A percentile compares a stretch with the other conserved stretches of the same genome.
Evolutionary conservation across 2,797 vertebrate species (phyloP).

Genomic region (Crypturellus tataupa): DNA sequence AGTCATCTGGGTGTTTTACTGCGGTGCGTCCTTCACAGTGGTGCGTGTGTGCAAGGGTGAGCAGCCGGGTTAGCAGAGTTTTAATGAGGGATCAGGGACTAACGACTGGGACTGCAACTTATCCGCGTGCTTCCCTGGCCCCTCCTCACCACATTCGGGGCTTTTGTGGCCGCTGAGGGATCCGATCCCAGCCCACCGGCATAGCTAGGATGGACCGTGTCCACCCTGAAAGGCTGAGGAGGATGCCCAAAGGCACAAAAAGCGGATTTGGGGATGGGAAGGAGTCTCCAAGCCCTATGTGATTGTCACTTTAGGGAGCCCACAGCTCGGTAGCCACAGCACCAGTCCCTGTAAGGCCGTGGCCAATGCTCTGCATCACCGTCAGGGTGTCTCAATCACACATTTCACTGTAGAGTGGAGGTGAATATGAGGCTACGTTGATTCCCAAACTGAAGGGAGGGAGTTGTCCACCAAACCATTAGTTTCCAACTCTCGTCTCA

Average conservation of each 20-base stretch:
- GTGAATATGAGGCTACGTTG: fast-evolving
- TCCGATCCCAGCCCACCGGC: fast-evolving
- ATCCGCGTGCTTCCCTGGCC: neutral
- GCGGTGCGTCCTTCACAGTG: neutral
- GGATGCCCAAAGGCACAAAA: fast-evolving
- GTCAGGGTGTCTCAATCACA: fast-evolving
- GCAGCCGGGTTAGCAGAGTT: neutral
- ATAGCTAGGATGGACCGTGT: fast-evolving
- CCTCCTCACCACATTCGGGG: fast-evolving
- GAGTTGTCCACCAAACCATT: neutral
- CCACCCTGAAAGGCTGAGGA: too few relatives aligned
- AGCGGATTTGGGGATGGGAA: neutral
- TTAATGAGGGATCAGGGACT: neutral
- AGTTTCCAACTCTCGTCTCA: neutral
- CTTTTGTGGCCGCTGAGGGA: fast-evolving
- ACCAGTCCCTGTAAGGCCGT: neutral
- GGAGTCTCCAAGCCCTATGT: neutral
- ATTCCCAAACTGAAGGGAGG: neutral
- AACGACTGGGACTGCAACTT: neutral
- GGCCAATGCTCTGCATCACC: fast-evolving
- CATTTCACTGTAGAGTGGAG: fast-evolving
- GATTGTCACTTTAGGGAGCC: fast-evolving
- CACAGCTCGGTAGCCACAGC: fast-evolving
- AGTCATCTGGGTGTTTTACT: neutral
- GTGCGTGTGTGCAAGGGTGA: fast-evolving